A percentile compares a stretch with the other conserved stretches of the same genome.
These are phyloP conservation scores for Nemoura dubitans DNA, from an alignment of 2,888 invertebrate species.

Conservation along the genomic window DNA sequence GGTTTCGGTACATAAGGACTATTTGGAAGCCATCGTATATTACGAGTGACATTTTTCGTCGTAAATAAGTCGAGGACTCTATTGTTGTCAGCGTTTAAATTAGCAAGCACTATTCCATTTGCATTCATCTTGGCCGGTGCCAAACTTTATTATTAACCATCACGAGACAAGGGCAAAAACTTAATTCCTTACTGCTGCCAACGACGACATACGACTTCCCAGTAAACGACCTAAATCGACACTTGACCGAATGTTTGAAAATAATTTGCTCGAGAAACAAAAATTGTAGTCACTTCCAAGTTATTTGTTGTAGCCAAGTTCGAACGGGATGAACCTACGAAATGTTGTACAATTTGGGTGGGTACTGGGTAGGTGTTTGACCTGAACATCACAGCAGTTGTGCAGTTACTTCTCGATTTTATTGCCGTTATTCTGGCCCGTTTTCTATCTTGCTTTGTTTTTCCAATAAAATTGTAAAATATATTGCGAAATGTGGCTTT, in stretches of 20 bases:
- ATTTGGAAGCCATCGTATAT: no score
- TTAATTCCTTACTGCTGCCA: not conserved
- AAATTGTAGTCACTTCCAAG: not conserved
- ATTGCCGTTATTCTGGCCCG: not conserved
- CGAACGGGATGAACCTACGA: not conserved
- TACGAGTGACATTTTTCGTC: no score
- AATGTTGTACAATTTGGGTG: not conserved
- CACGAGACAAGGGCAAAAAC: not conserved
- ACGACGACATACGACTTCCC: not conserved
- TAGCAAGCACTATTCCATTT: not conserved
- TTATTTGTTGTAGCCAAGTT: not conserved
- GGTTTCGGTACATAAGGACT: no score
- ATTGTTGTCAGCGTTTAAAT: not conserved
- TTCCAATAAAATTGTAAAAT: not conserved
- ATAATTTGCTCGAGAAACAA: not conserved
- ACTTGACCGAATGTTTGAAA: not conserved
- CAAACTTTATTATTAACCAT: constrained; percentile 7
- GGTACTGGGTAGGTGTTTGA: not conserved
- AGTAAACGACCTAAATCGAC: constrained; percentile 2
- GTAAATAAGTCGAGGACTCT: no score
- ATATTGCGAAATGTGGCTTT: not conserved
- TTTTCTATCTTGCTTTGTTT: not conserved
- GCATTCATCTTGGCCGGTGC: not conserved
- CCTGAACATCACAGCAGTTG: not conserved
- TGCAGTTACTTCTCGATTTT: not conserved